Base-by-base conservation (phyloP, 37 sponge, comb jelly and placozoan genomes). In the Aphrocallistes beatrix region DNA sequence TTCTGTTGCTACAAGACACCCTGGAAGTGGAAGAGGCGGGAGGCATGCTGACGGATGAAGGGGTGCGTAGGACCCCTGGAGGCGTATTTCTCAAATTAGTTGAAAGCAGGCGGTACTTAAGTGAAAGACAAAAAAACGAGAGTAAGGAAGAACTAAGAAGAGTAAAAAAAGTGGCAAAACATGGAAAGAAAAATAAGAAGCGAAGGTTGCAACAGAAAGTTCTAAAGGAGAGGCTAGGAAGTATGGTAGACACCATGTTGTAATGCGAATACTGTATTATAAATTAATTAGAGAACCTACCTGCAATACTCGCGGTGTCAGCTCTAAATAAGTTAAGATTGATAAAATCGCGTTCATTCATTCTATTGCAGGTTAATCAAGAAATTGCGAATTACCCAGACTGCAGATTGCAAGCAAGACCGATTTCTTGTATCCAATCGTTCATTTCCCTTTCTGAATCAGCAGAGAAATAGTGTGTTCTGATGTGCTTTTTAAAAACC, bases 371-470 rank as follows among this genome's bases (percentile, higher is more conserved):
- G n/a, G n/a, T n/a, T n/a, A n/a, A n/a, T n/a, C n/a, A n/a, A n/a
- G n/a, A n/a, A 47, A 47, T 47, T 28, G n/a, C 75, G 34, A 60
- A n/a, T n/a, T n/a, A 60, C 75, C 75, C 75, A 60, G 75, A 60
- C n/a, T 32, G 75, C 34, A 60, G 34, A 13, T 60, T 60, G 75
- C 75, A 60, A 21, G 75, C 75, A 6, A 28, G 34, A 6, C 28
- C 10, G 10, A 60, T 60, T 60, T 60, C 75, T 60, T 60, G 75
- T 25, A 60, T 30, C 75, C 75, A 60, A 30, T 60, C 21, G 3
- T 32, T 19, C 75, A 60, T 60, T 13, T 60, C 75, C 3, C 3
- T 1, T 13, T 60, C 75, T 60, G 75, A 32, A 19, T 60, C 75
- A 60, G 75, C 75, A 19, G 75, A 19, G n/a, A 60, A 60, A 60